A percentile compares a stretch with the other conserved stretches of the same genome.
These are phyloP conservation scores for Nanorana parkeri DNA, from an alignment of 2,113 vertebrate genomes.

Conservation along the genomic window DNA sequence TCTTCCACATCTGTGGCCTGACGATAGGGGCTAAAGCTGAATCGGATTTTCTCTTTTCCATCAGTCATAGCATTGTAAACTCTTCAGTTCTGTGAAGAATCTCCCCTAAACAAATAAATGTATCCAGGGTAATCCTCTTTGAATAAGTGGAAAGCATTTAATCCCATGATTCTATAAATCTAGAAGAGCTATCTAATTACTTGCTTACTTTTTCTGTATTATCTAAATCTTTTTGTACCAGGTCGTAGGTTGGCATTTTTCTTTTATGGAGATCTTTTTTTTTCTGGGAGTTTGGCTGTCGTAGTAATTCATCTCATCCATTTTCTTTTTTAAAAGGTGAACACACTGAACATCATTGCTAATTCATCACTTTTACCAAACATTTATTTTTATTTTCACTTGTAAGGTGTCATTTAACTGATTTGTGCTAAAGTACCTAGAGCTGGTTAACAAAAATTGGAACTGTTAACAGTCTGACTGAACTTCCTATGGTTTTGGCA, in stretches of 20 bases:
- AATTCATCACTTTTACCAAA: not conserved
- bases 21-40: slow-evolving; percentile 70
- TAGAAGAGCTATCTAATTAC: slow-evolving; percentile 70
- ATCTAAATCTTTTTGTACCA: slow-evolving; percentile 69
- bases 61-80: slow-evolving; percentile 66
- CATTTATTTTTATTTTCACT: not conserved
- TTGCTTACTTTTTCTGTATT: slow-evolving; percentile 70
- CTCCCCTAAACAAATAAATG: slow-evolving; percentile 74
- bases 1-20: slow-evolving; percentile 66
- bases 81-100: slow-evolving; percentile 73
- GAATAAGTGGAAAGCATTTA: slow-evolving; percentile 74
- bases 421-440: no score
- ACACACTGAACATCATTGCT: no score
- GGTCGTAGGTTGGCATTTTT: slow-evolving; percentile 65
- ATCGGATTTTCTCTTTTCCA: slow-evolving; percentile 71
- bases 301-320: not conserved
- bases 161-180: slow-evolving; percentile 72
- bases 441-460: no score
- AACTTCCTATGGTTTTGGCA: no score
- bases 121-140: slow-evolving; percentile 74
- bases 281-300: slow-evolving; percentile 7
- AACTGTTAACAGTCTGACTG: no score
- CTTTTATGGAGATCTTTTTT: slow-evolving; percentile 25
- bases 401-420: no score
- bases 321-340: slow-evolving; percentile 2